These are phyloP conservation scores for Malaclemys terrapin DNA, from an alignment of 2,113 vertebrate genomes.

Conservation along the genomic window DNA sequence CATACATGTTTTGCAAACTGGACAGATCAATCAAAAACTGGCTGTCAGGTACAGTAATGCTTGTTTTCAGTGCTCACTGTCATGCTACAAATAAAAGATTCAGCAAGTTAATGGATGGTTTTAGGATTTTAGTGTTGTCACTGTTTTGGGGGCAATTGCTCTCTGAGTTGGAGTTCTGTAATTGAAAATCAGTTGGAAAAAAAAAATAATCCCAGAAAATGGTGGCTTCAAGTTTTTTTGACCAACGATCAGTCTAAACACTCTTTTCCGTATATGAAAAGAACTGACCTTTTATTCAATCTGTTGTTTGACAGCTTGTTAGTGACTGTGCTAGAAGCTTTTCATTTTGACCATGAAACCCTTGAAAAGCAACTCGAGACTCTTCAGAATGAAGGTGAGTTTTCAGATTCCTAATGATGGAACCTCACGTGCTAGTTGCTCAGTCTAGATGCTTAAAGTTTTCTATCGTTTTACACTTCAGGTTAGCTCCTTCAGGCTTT, in stretches of 20 bases:
- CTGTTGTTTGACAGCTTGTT: conserved; percentile 83
- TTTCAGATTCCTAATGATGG: conserved; percentile 6
- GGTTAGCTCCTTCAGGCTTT: background rate
- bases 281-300: background rate
- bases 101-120: background rate
- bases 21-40: conserved; percentile 89
- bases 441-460: background rate
- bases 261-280: background rate
- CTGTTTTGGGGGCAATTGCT: background rate
- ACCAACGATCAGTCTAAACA: background rate
- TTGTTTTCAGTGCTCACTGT: background rate
- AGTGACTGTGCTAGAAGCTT: conserved; percentile 92
- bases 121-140: background rate
- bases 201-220: background rate
- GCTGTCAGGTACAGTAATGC: conserved; percentile 85
- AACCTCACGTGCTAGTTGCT: background rate
- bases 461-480: background rate
- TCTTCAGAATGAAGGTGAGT: conserved; percentile 84
- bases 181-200: background rate
- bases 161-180: background rate
- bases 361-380: conserved; percentile 89
- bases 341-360: conserved; percentile 93
- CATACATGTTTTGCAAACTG: conserved; percentile 90
- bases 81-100: background rate
- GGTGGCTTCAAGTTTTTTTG: background rate